phyloP scores from a whole-genome alignment of 1,140 invertebrate genomes.

The Drosophila kanapiae region DNA sequence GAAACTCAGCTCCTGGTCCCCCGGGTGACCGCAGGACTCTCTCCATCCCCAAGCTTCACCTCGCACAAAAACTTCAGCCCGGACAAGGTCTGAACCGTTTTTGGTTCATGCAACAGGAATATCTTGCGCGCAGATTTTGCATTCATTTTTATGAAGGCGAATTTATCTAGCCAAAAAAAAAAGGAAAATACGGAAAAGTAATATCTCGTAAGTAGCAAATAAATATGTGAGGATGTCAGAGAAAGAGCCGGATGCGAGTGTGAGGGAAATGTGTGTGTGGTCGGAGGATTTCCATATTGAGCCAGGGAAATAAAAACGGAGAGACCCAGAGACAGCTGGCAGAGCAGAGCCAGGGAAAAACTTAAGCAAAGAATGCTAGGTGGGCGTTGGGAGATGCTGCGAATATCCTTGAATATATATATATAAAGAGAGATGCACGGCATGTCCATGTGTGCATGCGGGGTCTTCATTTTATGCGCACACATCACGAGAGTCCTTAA shows the following conservation, averaged over 20 bases:
- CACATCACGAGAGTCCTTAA: slow-evolving; percentile 44
- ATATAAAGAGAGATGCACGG: slow-evolving; percentile 5
- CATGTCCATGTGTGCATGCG: slow-evolving; percentile 5
- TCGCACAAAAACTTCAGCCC: slow-evolving; percentile 16
- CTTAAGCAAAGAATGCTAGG: slow-evolving; percentile 22
- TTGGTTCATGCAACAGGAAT: slow-evolving; percentile 39
- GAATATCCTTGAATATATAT: slow-evolving; percentile 3
- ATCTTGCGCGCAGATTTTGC: slow-evolving; percentile 28
- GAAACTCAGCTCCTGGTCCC: slow-evolving; percentile 13
- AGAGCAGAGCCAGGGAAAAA: slow-evolving; percentile 7
- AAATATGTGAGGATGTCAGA: slow-evolving; percentile 49
- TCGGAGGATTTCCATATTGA: slow-evolving; percentile 43
- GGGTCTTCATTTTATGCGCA: slow-evolving; percentile 28
- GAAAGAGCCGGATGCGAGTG: neutral
- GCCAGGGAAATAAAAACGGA: slow-evolving; percentile 8
- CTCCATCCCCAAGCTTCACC: slow-evolving; percentile 13
- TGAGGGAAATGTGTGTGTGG: slow-evolving; percentile 11
- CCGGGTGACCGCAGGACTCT: neutral
- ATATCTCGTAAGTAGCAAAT: slow-evolving; percentile 62
- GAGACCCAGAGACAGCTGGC: slow-evolving; percentile 12
- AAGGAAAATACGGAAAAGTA: slow-evolving; percentile 31
- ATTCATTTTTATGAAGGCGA: slow-evolving; percentile 36
- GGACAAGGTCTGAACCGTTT: slow-evolving; percentile 5
- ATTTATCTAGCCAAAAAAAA: slow-evolving; percentile 42
- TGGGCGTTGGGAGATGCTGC: slow-evolving; percentile 10